Percentiles rank a stretch among this genome's conserved stretches.
Evolutionary conservation across 2,888 invertebrate species (phyloP).

Genomic region (Rotaria macrura): DNA sequence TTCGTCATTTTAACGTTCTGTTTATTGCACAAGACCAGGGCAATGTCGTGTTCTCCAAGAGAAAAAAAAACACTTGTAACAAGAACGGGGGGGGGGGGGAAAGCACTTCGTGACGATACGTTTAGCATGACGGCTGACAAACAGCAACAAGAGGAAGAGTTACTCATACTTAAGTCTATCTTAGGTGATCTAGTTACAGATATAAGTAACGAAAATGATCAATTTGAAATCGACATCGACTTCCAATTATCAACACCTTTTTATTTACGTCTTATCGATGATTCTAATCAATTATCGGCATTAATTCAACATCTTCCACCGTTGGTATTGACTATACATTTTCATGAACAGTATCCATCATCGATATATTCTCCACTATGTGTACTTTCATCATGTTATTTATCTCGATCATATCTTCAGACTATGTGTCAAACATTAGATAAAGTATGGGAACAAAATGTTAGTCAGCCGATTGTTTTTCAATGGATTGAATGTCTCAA

Average conservation of each 20-base stretch:
- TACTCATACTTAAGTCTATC: background rate
- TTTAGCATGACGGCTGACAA: background rate
- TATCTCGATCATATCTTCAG: background rate
- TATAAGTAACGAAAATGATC: background rate
- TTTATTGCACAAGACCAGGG: background rate
- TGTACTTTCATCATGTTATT: background rate
- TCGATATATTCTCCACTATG: background rate
- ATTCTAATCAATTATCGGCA: background rate
- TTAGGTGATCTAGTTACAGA: background rate
- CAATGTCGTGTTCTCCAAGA: background rate
- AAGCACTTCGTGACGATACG: no score
- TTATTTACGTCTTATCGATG: background rate
- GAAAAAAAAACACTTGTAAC: background rate
- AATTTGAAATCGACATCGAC: background rate
- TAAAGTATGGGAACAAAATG: slow-evolving; percentile 53
- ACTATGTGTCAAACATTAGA: slow-evolving; percentile 53
- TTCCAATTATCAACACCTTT: background rate
- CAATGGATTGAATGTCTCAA: slow-evolving; percentile 55
- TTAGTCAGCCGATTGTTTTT: slow-evolving; percentile 53
- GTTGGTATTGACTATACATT: background rate
- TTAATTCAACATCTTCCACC: background rate
- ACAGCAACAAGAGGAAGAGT: background rate
- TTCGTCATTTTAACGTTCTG: background rate
- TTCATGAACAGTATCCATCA: background rate
- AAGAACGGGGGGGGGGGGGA: background rate